phyloP scores from a whole-genome alignment of 2,113 vertebrate species.

The Anthoscopus minutus region DNA sequence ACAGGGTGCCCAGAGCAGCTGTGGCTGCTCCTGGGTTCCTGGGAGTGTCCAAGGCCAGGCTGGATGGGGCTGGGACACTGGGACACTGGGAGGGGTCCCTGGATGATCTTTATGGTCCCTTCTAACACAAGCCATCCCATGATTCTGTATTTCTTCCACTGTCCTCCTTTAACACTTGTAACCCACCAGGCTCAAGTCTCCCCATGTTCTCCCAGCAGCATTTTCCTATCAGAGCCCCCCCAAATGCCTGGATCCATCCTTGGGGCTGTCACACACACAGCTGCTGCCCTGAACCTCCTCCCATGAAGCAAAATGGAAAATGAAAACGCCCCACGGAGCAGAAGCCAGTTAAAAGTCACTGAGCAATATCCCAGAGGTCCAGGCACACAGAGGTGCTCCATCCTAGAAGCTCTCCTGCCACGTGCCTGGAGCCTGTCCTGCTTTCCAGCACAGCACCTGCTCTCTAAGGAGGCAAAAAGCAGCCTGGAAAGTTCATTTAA shows the following conservation, averaged over 20 bases:
- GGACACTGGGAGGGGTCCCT: neutral
- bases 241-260: neutral
- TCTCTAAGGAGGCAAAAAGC: fast-evolving
- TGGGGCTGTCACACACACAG: neutral
- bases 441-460: neutral
- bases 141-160: neutral
- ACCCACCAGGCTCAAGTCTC: fast-evolving
- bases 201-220: fast-evolving
- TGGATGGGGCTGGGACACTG: neutral
- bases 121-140: neutral
- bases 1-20: neutral
- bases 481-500: no score
- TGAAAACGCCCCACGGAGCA: fast-evolving
- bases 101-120: neutral
- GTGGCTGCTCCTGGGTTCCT: neutral
- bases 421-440: fast-evolving
- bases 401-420: fast-evolving
- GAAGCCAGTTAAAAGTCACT: neutral
- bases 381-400: neutral
- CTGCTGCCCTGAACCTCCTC: neutral
- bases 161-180: neutral
- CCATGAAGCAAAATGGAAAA: fast-evolving
- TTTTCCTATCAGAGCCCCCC: neutral
- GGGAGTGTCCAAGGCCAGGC: fast-evolving
- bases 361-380: fast-evolving